Evolutionary conservation across 2,888 invertebrate genomes (phyloP), one percentile per base, ranked within the genome.

Genomic region (Gymnocheta viridis): DNA sequence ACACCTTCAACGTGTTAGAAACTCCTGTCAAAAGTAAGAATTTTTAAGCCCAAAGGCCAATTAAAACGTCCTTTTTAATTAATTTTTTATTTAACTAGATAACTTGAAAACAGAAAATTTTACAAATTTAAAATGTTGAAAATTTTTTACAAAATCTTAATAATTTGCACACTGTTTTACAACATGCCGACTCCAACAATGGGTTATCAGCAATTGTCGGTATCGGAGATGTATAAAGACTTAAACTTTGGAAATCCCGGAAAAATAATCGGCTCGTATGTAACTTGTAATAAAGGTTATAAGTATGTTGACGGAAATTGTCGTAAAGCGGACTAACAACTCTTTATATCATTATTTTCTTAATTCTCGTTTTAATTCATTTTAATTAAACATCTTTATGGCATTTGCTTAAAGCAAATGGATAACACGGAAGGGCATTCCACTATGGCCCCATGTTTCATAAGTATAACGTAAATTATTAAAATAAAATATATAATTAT

Each of bases 361-460:
- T n/a, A n/a, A 0, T 1, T 14, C 4, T 35, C 24, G n/a, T 6
- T 17, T 38, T 7, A 29, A 29, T 54, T 22, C 0, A 32, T 17
- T 58, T 35, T 32, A 22, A n/a, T 86, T 62, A 88, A 60, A 86
- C 88, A 24, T 78, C 62, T 72, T 62, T 49, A 10, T 86, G 88
- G 56, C 88, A 88, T 44, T 86, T 86, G 66, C 88, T 86, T 1
- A 85, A 44, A 24, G 69, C 86, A n/a, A 86, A 6, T 14, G 84
- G 70, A 38, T 82, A 82, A 12, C 84, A n/a, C 72, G 0, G 78
- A 41, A 1, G 82, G 72, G n/a, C 88, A 84, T 12, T 82, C 56
- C 66, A 82, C 58, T 49, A 80, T 70, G 64, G 74, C 70, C 7
- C 79, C 79, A 24, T 82, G 82, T 67, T 78, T 78, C 77, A 73